Evolutionary conservation across 2,888 invertebrate species (phyloP), one percentile per base, ranked within the genome.

Genomic region (Julus scanicus): DNA sequence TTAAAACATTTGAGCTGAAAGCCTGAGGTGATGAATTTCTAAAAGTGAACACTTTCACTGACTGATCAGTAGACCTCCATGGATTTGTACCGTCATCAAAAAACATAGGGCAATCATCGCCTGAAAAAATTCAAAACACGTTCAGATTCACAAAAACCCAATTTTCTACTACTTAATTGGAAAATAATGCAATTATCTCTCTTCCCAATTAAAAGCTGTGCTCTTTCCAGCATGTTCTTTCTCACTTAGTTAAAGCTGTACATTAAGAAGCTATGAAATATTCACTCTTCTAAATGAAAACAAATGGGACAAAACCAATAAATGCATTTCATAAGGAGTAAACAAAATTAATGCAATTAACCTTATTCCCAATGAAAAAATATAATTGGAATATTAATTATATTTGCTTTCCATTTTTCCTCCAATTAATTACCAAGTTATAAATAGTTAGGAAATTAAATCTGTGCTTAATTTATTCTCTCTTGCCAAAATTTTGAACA

Each of bases 51-150:
- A 88, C 87, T 84, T 29, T 83, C 4, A 88, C 88, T 9, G 44
- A 57, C 37, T 71, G 83, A 37, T 88, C 88, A 4, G 29, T 39
- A 40, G 87, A 86, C 37, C 17, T 57, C 90, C 90, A 98, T 0
- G 98, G 98, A 93, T 98, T 95, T 84, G 94, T 93, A 11, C 99
- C 99, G 91, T 98, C 98, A 91, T 99, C 98, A 91, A 98, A 99
- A 92, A 96, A 95, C 97, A 99, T 98, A 0, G 99, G 99, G 92
- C 99, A 99, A 91, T 97, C 97, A 93, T 99, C 99, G 90, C 95
- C 95, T 95, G 92, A 89, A 92, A 88, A 63, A 17, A 63, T 63
- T 63, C 63, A 63, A 63, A 63, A 63, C 63, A 63, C 63, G 63
- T 63, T 63, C 63, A 63, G 63, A 63, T 63, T 17, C n/a, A n/a